A percentile compares a stretch with the other conserved stretches of the same genome.
These are phyloP conservation scores for Phaetusa simplex DNA, from an alignment of 2,113 vertebrate species.

Conservation along the genomic window DNA sequence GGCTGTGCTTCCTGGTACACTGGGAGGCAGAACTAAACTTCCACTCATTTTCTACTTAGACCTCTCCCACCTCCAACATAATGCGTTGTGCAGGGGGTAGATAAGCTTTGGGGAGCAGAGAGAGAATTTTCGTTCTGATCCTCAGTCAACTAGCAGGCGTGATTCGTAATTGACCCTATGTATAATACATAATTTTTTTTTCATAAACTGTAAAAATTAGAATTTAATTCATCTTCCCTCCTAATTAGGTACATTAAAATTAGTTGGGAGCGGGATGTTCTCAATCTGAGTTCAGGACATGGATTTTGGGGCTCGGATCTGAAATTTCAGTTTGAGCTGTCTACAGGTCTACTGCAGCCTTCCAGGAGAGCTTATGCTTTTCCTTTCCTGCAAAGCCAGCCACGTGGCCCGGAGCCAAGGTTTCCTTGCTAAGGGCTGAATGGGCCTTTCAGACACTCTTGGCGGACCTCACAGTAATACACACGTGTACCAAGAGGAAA, in stretches of 20 bases:
- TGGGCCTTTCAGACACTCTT: constrained; percentile 19
- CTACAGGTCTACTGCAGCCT: neutral
- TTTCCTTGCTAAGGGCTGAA: constrained; percentile 1
- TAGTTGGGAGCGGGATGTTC: neutral
- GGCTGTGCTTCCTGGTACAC: neutral
- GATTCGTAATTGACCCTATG: neutral
- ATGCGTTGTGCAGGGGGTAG: neutral
- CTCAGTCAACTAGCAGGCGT: neutral
- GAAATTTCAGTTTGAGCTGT: neutral
- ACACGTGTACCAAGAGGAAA: neutral
- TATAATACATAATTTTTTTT: accelerated
- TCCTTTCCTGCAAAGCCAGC: neutral
- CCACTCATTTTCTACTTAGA: neutral
- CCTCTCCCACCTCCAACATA: neutral
- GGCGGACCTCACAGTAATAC: neutral
- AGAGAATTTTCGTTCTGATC: neutral
- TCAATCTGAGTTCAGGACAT: neutral
- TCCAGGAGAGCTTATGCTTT: neutral
- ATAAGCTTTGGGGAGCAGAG: neutral
- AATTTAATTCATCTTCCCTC: neutral
- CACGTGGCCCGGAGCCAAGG: neutral
- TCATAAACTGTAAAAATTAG: neutral
- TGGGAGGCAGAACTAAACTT: neutral
- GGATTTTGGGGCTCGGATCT: neutral
- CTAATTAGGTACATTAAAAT: neutral